phyloP scores from a whole-genome alignment of 1,140 invertebrate genomes.

The Phymastichus coffea region DNA sequence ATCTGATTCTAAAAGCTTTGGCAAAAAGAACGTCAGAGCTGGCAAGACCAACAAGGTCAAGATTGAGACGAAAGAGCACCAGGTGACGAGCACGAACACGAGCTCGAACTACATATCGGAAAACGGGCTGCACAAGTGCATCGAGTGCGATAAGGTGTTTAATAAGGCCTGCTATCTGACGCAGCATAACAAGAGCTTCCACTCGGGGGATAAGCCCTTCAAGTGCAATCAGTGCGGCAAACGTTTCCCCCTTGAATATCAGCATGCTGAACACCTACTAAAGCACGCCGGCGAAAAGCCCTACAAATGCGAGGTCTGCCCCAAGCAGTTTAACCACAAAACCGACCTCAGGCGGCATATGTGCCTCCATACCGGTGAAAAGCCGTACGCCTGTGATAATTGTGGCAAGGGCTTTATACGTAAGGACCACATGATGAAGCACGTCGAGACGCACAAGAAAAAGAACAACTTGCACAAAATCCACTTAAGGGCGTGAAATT shows the following conservation, averaged over 20 bases:
- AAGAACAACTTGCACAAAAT: slow-evolving; percentile 42
- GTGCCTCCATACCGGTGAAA: slow-evolving; percentile 80
- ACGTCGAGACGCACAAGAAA: slow-evolving; percentile 79
- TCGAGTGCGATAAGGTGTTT: slow-evolving; percentile 81
- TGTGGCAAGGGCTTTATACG: slow-evolving; percentile 90
- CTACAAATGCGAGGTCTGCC: slow-evolving; percentile 84
- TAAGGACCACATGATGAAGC: slow-evolving; percentile 94
- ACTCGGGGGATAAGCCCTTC: slow-evolving; percentile 80
- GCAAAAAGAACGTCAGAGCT: slow-evolving; percentile 39
- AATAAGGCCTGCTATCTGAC: slow-evolving; percentile 85
- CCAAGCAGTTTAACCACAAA: slow-evolving; percentile 89
- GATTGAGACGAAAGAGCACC: slow-evolving; percentile 32
- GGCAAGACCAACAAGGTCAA: slow-evolving; percentile 26
- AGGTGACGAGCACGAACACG: slow-evolving; percentile 37
- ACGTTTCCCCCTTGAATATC: slow-evolving; percentile 68
- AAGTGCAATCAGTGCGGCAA: slow-evolving; percentile 84
- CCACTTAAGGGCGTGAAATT: slow-evolving; percentile 30
- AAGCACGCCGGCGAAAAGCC: slow-evolving; percentile 85
- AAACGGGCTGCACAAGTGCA: slow-evolving; percentile 69
- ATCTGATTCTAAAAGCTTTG: slow-evolving; percentile 30
- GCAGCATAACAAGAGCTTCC: slow-evolving; percentile 88
- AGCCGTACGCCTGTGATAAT: slow-evolving; percentile 77
- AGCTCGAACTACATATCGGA: slow-evolving; percentile 46
- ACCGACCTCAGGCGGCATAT: slow-evolving; percentile 87
- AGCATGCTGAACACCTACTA: slow-evolving; percentile 68